These are phyloP conservation scores for Bilobella aurantiaca DNA, from an alignment of 1,140 invertebrate genomes.

Conservation along the genomic window DNA sequence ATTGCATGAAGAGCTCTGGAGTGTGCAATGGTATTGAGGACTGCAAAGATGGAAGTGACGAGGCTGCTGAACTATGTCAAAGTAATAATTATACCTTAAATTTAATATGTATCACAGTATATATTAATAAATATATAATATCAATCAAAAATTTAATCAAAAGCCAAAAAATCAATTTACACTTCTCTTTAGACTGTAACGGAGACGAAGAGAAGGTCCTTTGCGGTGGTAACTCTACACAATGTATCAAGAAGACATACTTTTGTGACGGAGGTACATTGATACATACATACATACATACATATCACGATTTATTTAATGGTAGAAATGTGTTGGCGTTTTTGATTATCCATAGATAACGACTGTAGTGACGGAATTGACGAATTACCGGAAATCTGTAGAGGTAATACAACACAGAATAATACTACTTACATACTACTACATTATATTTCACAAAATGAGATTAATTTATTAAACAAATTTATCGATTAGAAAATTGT, in stretches of 20 bases:
- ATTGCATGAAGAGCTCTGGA: neutral
- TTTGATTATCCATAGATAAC: neutral
- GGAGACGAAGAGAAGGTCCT: neutral
- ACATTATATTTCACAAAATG: neutral
- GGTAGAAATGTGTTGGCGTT: too few species aligned
- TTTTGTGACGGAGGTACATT: neutral
- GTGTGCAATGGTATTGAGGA: neutral
- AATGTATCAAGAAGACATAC: neutral
- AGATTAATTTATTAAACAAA: neutral
- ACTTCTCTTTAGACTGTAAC: neutral
- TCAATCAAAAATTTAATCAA: too few species aligned
- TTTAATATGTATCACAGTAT: neutral
- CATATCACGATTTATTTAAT: neutral
- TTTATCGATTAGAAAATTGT: neutral
- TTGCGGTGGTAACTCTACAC: neutral
- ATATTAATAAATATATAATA: too few species aligned
- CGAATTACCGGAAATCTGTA: neutral
- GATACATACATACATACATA: neutral
- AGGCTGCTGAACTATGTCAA: neutral
- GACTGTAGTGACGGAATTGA: neutral
- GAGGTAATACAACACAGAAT: neutral
- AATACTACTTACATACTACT: too few species aligned
- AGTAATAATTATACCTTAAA: neutral
- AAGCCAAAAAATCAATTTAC: too few species aligned
- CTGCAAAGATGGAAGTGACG: neutral